Percentiles rank a stretch among this genome's conserved stretches.
Evolutionary conservation across 2,888 invertebrate genomes (phyloP).

Genomic region (Xylocampa areola): DNA sequence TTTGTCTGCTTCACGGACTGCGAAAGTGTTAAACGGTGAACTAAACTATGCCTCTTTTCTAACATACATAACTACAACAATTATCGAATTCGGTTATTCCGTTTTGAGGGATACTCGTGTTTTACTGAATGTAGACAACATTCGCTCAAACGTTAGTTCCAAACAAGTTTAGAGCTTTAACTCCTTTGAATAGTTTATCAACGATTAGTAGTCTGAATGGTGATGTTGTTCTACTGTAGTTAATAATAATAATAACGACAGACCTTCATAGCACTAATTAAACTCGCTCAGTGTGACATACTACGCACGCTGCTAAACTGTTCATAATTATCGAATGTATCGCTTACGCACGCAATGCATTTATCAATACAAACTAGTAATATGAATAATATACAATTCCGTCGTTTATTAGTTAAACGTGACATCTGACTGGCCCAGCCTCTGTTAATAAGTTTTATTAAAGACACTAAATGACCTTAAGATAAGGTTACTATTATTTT

Average conservation of each 20-base stretch:
- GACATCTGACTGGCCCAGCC: slow-evolving; percentile 36
- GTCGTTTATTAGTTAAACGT: slow-evolving; percentile 44
- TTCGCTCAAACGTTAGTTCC: too few species aligned
- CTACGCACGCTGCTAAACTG: slow-evolving; percentile 18
- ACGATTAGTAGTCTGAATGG: slow-evolving; percentile 6
- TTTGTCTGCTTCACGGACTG: too few species aligned
- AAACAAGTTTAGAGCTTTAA: background rate
- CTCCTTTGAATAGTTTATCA: background rate
- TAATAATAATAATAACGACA: slow-evolving; percentile 19
- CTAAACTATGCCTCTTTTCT: too few species aligned
- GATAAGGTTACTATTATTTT: slow-evolving; percentile 28
- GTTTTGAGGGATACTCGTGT: too few species aligned
- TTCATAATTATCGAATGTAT: slow-evolving; percentile 37
- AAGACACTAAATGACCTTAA: slow-evolving; percentile 35
- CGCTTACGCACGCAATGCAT: slow-evolving; percentile 44
- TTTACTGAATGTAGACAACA: too few species aligned
- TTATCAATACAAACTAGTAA: slow-evolving; percentile 52
- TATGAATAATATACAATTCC: slow-evolving; percentile 39
- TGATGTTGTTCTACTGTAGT: slow-evolving; percentile 9
- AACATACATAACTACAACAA: too few species aligned
- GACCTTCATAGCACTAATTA: slow-evolving; percentile 20
- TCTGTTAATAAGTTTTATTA: slow-evolving; percentile 34
- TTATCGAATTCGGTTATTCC: too few species aligned
- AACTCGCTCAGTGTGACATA: slow-evolving; percentile 23
- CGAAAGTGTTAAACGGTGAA: too few species aligned